Base-by-base conservation (phyloP, 2,888 invertebrate species). In the Hoplodrina ambigua region DNA sequence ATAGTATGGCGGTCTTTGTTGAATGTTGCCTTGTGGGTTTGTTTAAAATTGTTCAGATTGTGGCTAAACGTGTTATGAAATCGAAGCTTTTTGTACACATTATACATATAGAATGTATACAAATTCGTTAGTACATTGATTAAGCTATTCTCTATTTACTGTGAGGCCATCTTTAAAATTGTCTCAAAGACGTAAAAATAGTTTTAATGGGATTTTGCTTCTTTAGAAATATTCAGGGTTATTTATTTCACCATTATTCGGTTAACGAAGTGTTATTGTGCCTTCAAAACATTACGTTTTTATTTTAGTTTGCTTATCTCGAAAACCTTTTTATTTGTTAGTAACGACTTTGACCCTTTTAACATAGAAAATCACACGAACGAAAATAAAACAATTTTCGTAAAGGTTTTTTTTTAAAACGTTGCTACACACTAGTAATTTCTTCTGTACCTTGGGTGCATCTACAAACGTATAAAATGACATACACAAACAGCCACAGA, bases 1-100 rank as follows among this genome's bases (percentile, higher is more conserved):
- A 81, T 82, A 76, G 74, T 80, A 64, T 63, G 33, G 69, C 50
- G 61, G 58, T 50, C 71, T 81, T 83, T 83, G 82, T 81, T 72
- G 57, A 7, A 1, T 49, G 55, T 73, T 65, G 79, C 86, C 83
- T 86, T 80, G 80, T 80, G 59, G 75, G 77, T 83, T 83, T 86
- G 82, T 82, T 73, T 85, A 84, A 86, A 80, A 78, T 74, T 80
- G 65, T 83, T 83, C 72, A 73, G 69, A 71, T 84, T 79, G 73
- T 71, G 52, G 63, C 57, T 67, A 75, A 77, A 73, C 68, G 52
- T 74, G 70, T 84, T 80, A 69, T 33, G 81, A 82, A 83, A 81
- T 71, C 41, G 50, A 74, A 41, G 19, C 37, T 46, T 70, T 67
- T 72, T 76, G 30, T 63, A 30, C 41, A 60, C 25, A 53, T 69